phyloP scores from a whole-genome alignment of 2,888 invertebrate genomes.

The Tetranychus piercei region DNA sequence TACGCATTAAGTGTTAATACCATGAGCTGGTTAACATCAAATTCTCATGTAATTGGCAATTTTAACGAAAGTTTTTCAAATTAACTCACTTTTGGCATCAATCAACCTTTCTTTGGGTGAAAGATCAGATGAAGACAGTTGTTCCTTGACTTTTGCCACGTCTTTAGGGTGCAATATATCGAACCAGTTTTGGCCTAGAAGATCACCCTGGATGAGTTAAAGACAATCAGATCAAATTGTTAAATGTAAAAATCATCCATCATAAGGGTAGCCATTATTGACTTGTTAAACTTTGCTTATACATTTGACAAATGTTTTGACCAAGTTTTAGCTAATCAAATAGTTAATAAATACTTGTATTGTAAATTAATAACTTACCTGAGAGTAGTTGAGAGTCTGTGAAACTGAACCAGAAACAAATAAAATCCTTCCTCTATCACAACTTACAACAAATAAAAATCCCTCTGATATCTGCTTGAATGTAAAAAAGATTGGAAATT shows the following conservation, averaged over 20 bases:
- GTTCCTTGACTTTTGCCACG: constrained; percentile 82
- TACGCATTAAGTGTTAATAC: too few relatives aligned
- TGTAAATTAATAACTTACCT: constrained; percentile 39
- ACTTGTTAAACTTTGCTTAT: too few relatives aligned
- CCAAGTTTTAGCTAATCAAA: not conserved
- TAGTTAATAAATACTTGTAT: constrained; percentile 2
- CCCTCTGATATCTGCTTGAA: constrained; percentile 56
- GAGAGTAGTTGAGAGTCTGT: constrained; percentile 57
- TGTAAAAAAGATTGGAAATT: not conserved
- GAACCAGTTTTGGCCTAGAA: constrained; percentile 78
- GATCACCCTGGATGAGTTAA: constrained; percentile 45
- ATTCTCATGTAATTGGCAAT: too few relatives aligned
- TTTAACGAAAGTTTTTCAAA: not conserved
- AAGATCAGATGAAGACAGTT: constrained; percentile 70
- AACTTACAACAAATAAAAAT: constrained; percentile 76
- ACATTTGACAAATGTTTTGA: too few relatives aligned
- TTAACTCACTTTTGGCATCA: constrained; percentile 48
- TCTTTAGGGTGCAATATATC: constrained; percentile 87
- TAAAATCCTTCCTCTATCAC: constrained; percentile 70
- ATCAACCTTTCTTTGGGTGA: constrained; percentile 52
- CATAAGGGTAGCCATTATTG: too few relatives aligned
- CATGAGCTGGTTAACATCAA: too few relatives aligned
- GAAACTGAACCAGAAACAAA: constrained; percentile 76
- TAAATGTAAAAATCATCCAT: not conserved
- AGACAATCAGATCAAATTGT: not conserved